Evolutionary conservation across 2,113 vertebrate species (phyloP), one percentile per base, ranked within the genome.

Genomic region (Mastomys natalensis): DNA sequence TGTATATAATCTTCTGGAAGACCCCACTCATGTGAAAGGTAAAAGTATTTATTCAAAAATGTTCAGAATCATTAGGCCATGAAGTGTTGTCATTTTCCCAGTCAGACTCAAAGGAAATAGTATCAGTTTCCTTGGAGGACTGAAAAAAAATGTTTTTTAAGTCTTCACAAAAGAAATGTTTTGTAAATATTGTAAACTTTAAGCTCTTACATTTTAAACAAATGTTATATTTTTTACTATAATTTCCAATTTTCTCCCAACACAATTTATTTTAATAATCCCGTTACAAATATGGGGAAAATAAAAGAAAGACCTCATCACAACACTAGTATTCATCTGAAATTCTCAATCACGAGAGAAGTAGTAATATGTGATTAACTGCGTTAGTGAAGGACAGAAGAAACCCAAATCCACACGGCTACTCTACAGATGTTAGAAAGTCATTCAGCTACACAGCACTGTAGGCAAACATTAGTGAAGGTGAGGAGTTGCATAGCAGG

Each of bases 401-500:
- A 97, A 97, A 95, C 77, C 87, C 82, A 13, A 55, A 81, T 68
- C 95, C 40, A 96, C 53, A 58, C n/a, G 97, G 88, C 90, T 93
- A 94, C 77, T 97, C 95, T 80, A 94, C 3, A 21, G 92, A 78
- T 5, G 19, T 97, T 95, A 98, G 80, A 53, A 97, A 62, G 58
- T 95, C 78, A 96, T 87, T 95, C 97, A 95, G 90, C 48, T 91
- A 95, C 22, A 86, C 43, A 48, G 94, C 84, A 77, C 95, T 92
- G 94, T 70, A 95, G 51, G 58, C 96, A 98, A 95, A 97, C 93
- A 93, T 97, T 94, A 98, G 97, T 96, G 97, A 96, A 95, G 15
- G 86, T 94, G 94, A 98, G 97, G 96, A 97, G 91, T 92, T 92
- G 96, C 88, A 98, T 87, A 90, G 45, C 98, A 98, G 96, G 97